phyloP scores from a whole-genome alignment of 1,140 invertebrate species.

The Achroia grisella region DNA sequence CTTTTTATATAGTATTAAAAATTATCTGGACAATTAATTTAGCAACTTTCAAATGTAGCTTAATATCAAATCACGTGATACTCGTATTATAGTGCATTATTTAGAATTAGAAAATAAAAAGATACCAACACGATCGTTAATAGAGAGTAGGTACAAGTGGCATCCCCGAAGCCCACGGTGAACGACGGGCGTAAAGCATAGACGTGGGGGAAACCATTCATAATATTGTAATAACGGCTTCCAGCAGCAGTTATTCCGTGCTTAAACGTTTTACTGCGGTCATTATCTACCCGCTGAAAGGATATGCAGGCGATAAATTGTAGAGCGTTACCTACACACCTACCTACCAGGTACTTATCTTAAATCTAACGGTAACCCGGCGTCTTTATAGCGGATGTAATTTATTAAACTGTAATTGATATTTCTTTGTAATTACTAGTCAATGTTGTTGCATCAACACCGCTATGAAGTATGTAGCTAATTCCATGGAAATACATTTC shows the following conservation, averaged over 20 bases:
- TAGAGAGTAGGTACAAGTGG: neutral
- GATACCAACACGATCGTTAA: neutral
- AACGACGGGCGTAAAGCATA: constrained; percentile 21
- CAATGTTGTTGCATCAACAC: constrained; percentile 5
- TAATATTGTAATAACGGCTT: constrained; percentile 73
- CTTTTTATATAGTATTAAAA: too few species aligned
- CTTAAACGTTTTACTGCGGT: constrained; percentile 74
- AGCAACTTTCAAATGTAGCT: too few species aligned
- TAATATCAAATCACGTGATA: too few species aligned
- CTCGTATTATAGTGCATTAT: neutral
- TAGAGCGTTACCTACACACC: constrained; percentile 48
- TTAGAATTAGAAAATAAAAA: neutral
- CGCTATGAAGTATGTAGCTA: constrained; percentile 11
- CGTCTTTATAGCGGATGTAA: constrained; percentile 45
- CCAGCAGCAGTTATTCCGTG: constrained; percentile 70
- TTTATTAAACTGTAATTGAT: constrained; percentile 40
- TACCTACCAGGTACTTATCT: constrained; percentile 48
- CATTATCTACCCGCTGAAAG: constrained; percentile 72
- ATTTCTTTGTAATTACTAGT: constrained; percentile 21
- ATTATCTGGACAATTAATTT: too few species aligned
- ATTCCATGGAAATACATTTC: neutral
- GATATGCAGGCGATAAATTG: constrained; percentile 72
- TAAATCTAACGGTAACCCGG: constrained; percentile 41
- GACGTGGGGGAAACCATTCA: constrained; percentile 60
- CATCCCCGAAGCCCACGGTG: constrained; percentile 1